Conservation (phyloP, 2,888 invertebrate species). For the Drosophila austrosaltans region DNA sequence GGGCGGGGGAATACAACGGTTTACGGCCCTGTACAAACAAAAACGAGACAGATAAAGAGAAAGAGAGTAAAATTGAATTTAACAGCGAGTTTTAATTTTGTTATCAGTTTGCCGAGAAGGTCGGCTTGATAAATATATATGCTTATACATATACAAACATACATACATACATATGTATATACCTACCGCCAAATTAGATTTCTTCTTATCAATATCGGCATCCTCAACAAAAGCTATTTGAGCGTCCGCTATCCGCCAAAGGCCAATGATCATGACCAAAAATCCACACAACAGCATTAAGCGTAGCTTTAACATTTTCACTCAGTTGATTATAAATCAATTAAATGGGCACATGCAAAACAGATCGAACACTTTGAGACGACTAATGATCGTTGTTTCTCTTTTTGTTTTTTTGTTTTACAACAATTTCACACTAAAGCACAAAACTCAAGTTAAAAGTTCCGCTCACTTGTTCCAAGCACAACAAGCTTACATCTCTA, state of each 20-base stretch:
- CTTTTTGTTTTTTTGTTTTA: no score
- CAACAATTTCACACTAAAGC: no score
- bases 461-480: no score
- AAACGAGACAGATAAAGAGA: background rate
- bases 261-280: conserved; percentile 34
- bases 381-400: background rate
- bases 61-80: background rate
- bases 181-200: conserved; percentile 78
- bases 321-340: conserved; percentile 11
- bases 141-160: no score
- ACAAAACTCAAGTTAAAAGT: no score
- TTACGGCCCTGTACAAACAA: conserved; percentile 79
- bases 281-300: conserved; percentile 34
- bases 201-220: conserved; percentile 70
- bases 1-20: conserved; percentile 86
- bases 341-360: conserved; percentile 9
- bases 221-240: conserved; percentile 77
- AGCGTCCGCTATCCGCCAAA: conserved; percentile 39
- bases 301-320: conserved; percentile 44
- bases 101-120: conserved; percentile 25
- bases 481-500: no score
- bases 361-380: conserved; percentile 4
- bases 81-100: conserved; percentile 1
- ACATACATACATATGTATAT: background rate
- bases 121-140: background rate